Evolutionary conservation across 2,113 vertebrate genomes (phyloP).

Genomic region (Neogale vison): DNA sequence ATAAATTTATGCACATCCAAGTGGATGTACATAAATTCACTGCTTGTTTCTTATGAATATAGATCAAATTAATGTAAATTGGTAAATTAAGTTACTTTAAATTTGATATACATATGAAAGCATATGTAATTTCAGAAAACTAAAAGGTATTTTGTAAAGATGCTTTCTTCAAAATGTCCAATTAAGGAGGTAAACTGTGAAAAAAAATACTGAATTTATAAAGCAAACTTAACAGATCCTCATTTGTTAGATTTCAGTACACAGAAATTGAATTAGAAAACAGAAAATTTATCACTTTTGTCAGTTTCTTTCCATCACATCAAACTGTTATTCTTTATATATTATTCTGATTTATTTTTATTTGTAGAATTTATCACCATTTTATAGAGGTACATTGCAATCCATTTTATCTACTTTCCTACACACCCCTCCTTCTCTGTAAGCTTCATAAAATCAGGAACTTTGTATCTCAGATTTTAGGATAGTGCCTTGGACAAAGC

Average conservation of each 20-base stretch:
- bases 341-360: background rate
- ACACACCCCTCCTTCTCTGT: background rate
- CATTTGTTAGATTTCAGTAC: background rate
- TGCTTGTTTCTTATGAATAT: background rate
- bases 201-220: constrained; percentile 17
- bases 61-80: background rate
- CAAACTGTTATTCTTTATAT: background rate
- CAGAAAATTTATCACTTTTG: background rate
- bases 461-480: background rate
- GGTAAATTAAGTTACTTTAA: constrained; percentile 8
- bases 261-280: background rate
- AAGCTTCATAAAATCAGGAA: background rate
- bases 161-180: background rate
- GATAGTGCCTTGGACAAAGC: background rate
- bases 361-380: background rate
- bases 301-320: background rate
- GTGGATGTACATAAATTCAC: background rate
- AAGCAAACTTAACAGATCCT: background rate
- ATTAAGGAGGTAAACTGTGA: background rate
- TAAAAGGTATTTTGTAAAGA: background rate
- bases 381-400: background rate
- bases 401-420: background rate
- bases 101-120: background rate
- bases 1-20: background rate
- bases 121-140: background rate